These are phyloP conservation scores for Chondrosia reniformis DNA, from an alignment of 37 sponge, comb jelly and placozoan genomes.

Conservation along the genomic window DNA sequence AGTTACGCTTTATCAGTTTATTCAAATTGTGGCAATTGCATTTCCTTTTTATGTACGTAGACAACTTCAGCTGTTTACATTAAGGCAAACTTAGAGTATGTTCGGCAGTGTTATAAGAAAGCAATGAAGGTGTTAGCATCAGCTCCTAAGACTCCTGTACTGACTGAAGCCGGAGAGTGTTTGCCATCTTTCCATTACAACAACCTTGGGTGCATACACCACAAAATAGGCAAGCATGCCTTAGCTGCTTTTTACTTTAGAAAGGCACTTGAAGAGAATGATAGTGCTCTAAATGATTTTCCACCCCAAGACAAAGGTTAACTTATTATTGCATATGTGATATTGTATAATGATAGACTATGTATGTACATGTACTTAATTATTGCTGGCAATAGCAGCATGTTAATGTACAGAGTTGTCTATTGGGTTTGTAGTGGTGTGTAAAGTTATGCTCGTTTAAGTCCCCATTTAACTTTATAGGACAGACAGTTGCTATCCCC, in stretches of 20 bases:
- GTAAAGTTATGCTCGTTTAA: background rate
- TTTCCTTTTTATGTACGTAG: conserved; percentile 29
- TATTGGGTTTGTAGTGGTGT: background rate
- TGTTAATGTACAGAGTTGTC: background rate
- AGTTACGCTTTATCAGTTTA: background rate
- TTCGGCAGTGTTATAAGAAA: conserved; percentile 69
- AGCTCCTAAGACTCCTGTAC: conserved; percentile 75
- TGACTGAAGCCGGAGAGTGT: conserved; percentile 81
- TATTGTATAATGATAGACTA: background rate
- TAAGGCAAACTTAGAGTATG: conserved; percentile 86
- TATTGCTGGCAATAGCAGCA: too few relatives aligned
- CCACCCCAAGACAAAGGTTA: conserved; percentile 77
- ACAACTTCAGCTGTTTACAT: conserved; percentile 72
- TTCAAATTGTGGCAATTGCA: background rate
- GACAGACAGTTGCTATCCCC: too few relatives aligned
- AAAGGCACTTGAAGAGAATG: conserved; percentile 94
- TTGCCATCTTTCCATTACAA: conserved; percentile 89
- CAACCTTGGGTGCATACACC: conserved; percentile 92
- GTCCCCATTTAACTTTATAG: too few relatives aligned
- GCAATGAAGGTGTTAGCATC: conserved; percentile 74
- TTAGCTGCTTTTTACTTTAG: conserved; percentile 84
- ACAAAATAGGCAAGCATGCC: conserved; percentile 76
- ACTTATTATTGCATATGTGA: background rate
- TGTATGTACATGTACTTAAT: background rate
- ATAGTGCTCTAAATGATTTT: conserved; percentile 80